Base-by-base conservation (phyloP, 2,888 invertebrate genomes). In the Xiphydria camelus region DNA sequence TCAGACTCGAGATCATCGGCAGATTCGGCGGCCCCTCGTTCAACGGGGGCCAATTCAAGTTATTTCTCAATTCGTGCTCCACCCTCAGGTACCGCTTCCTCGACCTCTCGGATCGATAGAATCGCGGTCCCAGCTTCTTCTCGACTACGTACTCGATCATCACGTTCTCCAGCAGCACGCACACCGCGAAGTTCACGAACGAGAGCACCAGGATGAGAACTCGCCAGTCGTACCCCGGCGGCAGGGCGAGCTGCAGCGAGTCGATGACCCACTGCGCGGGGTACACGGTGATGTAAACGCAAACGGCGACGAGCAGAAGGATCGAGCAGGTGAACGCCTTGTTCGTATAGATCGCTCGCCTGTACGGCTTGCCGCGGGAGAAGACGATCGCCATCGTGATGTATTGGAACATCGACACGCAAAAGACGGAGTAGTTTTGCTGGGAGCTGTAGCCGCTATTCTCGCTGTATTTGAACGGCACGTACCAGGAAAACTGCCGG, bases 291-390 rank as follows among this genome's bases (percentile, higher is more conserved):
- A 83, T 76, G 55, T 81, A 82, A 1, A 63, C 43, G 33, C 84
- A 83, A 32, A 83, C 55, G 0, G 69, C 51, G 1, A 78, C 77
- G 51, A 82, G 75, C 1, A 80, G 3, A 3, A 81, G 22, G 19
- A 85, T 67, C 7, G 80, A 78, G 1, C 69, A 46, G 1, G 80
- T 69, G 41, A 83, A 82, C 18, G 75, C 67, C 56, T 78, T 67
- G 64, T 87, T 87, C 2, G 82, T 82, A 55, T 81, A 83, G 38
- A 87, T 77, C 1, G 81, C 78, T 61, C 80, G 79, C 29, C 87
- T 73, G 61, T 84, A 86, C 0, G 87, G 87, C 41, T 82, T 82
- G 1, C 87, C 87, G 47, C 82, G 81, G 0, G 86, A 84, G 65
- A 83, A 87, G 23, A 82, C 78, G 41, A 85, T 72, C 1, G 83